Conservation (phyloP, 1,140 invertebrate genomes). For the Coelopa frigida region DNA sequence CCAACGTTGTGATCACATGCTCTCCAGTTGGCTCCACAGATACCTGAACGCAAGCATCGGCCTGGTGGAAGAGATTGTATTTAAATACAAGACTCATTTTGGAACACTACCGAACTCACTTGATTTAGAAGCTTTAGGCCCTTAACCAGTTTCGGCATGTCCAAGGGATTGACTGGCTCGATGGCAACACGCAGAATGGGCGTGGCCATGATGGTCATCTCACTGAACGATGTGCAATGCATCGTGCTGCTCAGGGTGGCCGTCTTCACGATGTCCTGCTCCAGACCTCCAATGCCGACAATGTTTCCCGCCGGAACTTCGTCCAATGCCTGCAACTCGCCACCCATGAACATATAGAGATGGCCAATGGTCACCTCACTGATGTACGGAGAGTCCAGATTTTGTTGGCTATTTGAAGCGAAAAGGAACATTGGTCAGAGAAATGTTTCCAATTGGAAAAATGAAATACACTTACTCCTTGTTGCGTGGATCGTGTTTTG, state of each 20-base stretch:
- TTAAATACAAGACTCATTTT: neutral
- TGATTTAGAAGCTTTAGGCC: slow-evolving; percentile 48
- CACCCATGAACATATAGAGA: slow-evolving; percentile 89
- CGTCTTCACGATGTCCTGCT: slow-evolving; percentile 81
- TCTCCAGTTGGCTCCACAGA: slow-evolving; percentile 90
- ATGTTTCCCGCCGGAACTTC: slow-evolving; percentile 84
- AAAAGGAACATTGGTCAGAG: neutral
- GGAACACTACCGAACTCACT: slow-evolving; percentile 2
- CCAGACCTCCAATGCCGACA: slow-evolving; percentile 79
- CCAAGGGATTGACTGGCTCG: slow-evolving; percentile 77
- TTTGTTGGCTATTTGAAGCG: slow-evolving; percentile 18
- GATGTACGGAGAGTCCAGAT: slow-evolving; percentile 44
- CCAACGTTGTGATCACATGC: slow-evolving; percentile 91
- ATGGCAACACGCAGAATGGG: slow-evolving; percentile 93
- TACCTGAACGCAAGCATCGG: slow-evolving; percentile 89
- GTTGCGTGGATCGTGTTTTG: slow-evolving; percentile 78
- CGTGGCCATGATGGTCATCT: slow-evolving; percentile 68
- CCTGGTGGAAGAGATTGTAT: slow-evolving; percentile 50
- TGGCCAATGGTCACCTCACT: slow-evolving; percentile 57
- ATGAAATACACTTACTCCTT: slow-evolving; percentile 11
- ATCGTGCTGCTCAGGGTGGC: slow-evolving; percentile 81
- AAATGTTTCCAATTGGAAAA: neutral
- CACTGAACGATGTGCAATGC: slow-evolving; percentile 83
- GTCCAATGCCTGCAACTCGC: slow-evolving; percentile 76
- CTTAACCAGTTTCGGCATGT: slow-evolving; percentile 73